phyloP scores from a whole-genome alignment of 2,797 vertebrate species.

The Eulemur coronatus region DNA sequence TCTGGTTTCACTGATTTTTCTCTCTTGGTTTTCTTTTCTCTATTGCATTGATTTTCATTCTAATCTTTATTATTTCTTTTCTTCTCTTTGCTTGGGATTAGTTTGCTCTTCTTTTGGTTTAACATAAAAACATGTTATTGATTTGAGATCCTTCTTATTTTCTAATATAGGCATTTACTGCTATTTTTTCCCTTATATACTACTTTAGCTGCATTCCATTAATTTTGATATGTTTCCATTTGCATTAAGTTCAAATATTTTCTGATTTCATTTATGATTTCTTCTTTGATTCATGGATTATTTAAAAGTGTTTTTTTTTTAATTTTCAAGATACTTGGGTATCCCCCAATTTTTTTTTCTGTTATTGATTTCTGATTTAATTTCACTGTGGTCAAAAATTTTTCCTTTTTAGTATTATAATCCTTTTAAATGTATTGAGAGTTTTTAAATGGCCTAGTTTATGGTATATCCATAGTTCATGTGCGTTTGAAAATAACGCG shows the following conservation, averaged over 20 bases:
- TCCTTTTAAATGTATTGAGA: background rate
- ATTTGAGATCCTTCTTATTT: background rate
- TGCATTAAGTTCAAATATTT: background rate
- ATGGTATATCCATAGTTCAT: background rate
- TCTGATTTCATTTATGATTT: background rate
- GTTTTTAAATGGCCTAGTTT: background rate
- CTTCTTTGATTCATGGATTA: background rate
- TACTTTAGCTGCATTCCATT: background rate
- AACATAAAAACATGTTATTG: background rate
- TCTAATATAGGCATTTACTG: background rate
- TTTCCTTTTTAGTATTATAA: background rate
- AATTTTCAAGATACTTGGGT: background rate
- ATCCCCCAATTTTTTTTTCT: background rate
- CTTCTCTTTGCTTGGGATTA: background rate
- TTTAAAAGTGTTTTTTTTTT: background rate
- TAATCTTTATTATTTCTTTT: background rate
- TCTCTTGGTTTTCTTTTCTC: background rate
- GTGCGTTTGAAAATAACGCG: background rate
- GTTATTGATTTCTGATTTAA: background rate
- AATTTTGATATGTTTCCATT: background rate
- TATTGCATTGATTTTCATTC: background rate
- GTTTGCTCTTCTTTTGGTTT: background rate
- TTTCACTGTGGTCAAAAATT: background rate
- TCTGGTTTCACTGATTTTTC: background rate
- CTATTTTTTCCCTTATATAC: background rate